Conservation (phyloP, 2,797 vertebrate species). For the Sebastes taczanowskii region DNA sequence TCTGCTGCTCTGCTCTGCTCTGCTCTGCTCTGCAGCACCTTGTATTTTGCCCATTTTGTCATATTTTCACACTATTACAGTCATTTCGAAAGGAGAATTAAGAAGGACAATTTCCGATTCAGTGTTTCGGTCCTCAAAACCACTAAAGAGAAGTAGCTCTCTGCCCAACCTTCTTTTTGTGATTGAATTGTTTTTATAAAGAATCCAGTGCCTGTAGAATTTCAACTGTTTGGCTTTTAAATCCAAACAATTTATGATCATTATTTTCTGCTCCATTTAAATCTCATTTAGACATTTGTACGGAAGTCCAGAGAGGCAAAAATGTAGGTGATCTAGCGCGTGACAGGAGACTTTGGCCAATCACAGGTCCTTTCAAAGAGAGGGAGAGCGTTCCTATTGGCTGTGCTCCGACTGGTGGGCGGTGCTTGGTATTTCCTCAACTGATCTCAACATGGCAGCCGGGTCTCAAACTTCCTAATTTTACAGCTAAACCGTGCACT, state of each 20-base stretch:
- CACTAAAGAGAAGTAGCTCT: conserved; percentile 29
- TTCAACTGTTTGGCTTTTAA: conserved; percentile 37
- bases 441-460: no score
- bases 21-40: neutral
- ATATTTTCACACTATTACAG: neutral
- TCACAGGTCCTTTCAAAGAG: no score
- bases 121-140: neutral
- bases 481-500: no score
- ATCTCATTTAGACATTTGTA: conserved; percentile 36
- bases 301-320: neutral
- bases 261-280: conserved; percentile 42
- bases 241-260: neutral
- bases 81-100: conserved; percentile 24
- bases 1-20: neutral
- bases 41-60: neutral
- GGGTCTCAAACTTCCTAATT: no score
- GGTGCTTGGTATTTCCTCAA: no score
- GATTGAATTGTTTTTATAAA: conserved; percentile 29
- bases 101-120: conserved; percentile 21
- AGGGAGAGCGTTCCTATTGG: no score
- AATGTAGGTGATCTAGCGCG: no score
- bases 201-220: conserved; percentile 67
- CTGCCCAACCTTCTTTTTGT: conserved; percentile 1
- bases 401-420: no score
- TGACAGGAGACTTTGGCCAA: no score